These are phyloP conservation scores for Limenitis camilla DNA, from an alignment of 2,888 invertebrate species.

Conservation along the genomic window DNA sequence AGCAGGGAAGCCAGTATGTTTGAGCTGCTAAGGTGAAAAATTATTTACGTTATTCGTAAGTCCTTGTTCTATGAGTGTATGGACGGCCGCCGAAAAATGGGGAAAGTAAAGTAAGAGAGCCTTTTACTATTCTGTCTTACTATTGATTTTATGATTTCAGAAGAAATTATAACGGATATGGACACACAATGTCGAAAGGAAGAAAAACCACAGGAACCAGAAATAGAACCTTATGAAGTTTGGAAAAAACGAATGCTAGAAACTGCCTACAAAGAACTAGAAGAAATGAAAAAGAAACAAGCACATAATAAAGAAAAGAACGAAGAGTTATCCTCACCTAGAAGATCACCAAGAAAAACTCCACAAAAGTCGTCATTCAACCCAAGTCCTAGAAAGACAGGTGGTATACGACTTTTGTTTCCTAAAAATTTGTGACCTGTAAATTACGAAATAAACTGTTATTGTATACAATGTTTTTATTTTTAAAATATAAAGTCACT, in stretches of 20 bases:
- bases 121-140: background rate
- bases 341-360: conserved; percentile 27
- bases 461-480: background rate
- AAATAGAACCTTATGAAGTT: conserved; percentile 73
- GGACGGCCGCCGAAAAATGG: no score
- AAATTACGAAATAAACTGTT: background rate
- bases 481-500: background rate
- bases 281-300: conserved; percentile 32
- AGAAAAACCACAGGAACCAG: conserved; percentile 35
- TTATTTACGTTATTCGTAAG: no score
- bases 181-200: conserved; percentile 30
- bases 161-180: conserved; percentile 43
- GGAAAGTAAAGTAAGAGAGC: background rate
- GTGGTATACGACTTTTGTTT: conserved; percentile 52
- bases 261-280: conserved; percentile 55
- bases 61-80: no score
- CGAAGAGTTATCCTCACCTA: conserved; percentile 15
- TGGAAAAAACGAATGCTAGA: conserved; percentile 77
- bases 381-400: conserved; percentile 36
- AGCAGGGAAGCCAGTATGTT: no score
- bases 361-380: conserved; percentile 56
- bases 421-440: conserved; percentile 36
- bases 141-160: conserved; percentile 28
- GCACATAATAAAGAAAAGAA: conserved; percentile 14
- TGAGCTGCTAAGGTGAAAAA: no score